phyloP scores from a whole-genome alignment of 2,113 vertebrate genomes.

The Corythaeola cristata region DNA sequence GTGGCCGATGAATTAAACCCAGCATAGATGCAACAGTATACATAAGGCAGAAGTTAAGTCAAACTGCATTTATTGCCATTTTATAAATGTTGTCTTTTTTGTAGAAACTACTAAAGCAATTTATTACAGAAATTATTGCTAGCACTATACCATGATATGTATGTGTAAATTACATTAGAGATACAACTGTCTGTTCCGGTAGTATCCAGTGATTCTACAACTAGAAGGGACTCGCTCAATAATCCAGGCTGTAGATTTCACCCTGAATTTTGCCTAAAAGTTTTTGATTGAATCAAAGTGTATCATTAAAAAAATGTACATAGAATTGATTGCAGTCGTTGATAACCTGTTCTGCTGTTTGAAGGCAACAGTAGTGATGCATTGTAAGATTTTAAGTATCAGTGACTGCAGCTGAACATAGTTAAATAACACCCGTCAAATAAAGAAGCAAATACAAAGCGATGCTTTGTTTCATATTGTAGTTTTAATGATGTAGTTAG shows the following conservation, averaged over 20 bases:
- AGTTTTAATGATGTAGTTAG: conserved; percentile 14
- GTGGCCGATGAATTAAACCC: neutral
- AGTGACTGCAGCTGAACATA: neutral
- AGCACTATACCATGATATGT: neutral
- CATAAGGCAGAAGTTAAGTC: neutral
- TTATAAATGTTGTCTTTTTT: neutral
- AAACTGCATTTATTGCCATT: neutral
- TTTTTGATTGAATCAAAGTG: neutral
- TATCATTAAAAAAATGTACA: accelerated
- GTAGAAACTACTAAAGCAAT: neutral
- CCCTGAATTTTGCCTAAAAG: neutral
- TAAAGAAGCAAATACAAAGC: neutral
- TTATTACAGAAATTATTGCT: neutral
- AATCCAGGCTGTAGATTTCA: neutral
- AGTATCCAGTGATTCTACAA: neutral
- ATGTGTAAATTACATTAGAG: neutral
- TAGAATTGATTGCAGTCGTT: neutral
- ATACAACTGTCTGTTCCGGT: neutral
- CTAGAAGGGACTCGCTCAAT: neutral
- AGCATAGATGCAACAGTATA: neutral
- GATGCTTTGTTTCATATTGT: neutral
- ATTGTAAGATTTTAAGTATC: neutral
- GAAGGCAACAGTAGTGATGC: neutral
- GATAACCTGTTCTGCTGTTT: neutral
- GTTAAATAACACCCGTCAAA: conserved; percentile 13